Base-by-base conservation (phyloP, 2,888 invertebrate genomes). In the Venustoraphidia nigricollis region DNA sequence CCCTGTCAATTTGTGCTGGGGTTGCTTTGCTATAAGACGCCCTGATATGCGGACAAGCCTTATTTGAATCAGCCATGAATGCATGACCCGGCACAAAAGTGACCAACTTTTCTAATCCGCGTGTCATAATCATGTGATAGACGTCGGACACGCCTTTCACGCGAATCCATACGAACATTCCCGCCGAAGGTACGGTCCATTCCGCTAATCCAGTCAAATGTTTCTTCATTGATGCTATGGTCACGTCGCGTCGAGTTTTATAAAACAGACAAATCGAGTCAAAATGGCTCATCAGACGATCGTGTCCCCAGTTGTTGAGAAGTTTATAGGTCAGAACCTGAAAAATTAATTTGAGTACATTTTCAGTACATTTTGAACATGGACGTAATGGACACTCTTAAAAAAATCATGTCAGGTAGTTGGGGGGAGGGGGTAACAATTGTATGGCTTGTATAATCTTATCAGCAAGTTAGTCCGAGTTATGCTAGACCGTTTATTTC, bases 161-260 rank as follows among this genome's bases (percentile, higher is more conserved):
- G 56, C 77, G 75, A 45, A 86, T 67, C 88, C 88, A 89, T 38
- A 86, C 70, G 65, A 87, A 88, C 71, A 88, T 79, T 0, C 88
- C 88, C 2, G 82, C 86, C 4, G 67, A 62, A 0, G 89, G 88
- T 27, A 71, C 60, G 1, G 65, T 59, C 76, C 83, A 86, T 49
- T 79, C 78, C 2, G 77, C 79, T 3, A 84, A 60, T 44, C 76
- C 78, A 69, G 62, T 56, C 14, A 81, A 65, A 60, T 79, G 71
- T 58, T 73, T 75, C 4, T 74, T 67, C 53, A 81, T 75, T 1
- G 79, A 72, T 0, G 63, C 59, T 1, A 79, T 60, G 53, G 84
- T 78, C 37, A 72, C 62, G 58, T 82, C 79, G 3, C 83, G 69
- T 9, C 83, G 75, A 4, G 62, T 61, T 51, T 65, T 68, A 66